phyloP scores from a whole-genome alignment of 2,113 vertebrate genomes.

The Phodopus roborovskii region DNA sequence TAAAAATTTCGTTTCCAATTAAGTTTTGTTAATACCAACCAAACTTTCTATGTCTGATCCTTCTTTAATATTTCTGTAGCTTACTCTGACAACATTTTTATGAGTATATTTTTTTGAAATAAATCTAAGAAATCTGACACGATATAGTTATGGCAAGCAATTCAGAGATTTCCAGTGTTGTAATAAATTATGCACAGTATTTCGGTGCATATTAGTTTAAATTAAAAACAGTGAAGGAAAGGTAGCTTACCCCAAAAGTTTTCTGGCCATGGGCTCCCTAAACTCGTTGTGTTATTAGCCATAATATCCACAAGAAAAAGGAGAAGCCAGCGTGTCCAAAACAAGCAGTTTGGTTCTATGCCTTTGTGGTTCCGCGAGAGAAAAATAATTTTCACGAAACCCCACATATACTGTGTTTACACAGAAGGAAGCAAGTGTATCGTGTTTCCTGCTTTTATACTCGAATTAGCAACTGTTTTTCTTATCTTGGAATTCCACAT shows the following conservation, averaged over 20 bases:
- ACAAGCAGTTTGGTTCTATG: constrained; percentile 77
- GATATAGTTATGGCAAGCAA: constrained; percentile 28
- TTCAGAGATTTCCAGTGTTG: neutral
- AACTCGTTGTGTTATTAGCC: constrained; percentile 89
- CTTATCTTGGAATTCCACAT: constrained; percentile 96
- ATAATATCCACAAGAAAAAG: constrained; percentile 88
- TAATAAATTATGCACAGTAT: neutral
- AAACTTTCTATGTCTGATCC: neutral
- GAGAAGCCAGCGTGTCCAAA: constrained; percentile 71
- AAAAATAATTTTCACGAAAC: constrained; percentile 83
- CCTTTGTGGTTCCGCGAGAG: constrained; percentile 78
- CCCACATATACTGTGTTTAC: constrained; percentile 88
- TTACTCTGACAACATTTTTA: neutral
- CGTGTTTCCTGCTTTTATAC: constrained; percentile 96
- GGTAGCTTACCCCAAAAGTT: constrained; percentile 90
- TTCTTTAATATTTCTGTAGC: constrained; percentile 45
- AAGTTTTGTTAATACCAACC: neutral
- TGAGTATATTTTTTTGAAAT: constrained; percentile 20
- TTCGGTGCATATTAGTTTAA: neutral
- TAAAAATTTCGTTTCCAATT: neutral
- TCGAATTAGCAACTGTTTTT: constrained; percentile 93
- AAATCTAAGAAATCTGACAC: neutral
- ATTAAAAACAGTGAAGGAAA: constrained; percentile 59
- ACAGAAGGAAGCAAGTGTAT: constrained; percentile 95
- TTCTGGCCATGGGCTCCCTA: constrained; percentile 84